These are phyloP conservation scores for Tragelaphus scriptus DNA, from an alignment of 2,113 vertebrate species.

Conservation along the genomic window DNA sequence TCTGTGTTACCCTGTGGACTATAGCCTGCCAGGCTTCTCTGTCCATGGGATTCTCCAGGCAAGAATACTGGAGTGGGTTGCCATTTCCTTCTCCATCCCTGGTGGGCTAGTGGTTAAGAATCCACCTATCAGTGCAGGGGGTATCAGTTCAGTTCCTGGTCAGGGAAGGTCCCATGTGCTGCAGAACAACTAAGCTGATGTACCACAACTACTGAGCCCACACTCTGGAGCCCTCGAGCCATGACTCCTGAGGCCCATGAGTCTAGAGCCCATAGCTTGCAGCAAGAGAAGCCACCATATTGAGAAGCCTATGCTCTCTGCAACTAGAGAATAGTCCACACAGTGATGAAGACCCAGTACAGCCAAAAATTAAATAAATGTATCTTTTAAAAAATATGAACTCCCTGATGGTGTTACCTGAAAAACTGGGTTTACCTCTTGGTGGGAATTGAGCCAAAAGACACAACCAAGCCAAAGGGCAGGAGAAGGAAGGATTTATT, in stretches of 20 bases:
- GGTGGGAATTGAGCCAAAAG: background rate
- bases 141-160: background rate
- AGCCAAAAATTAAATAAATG: background rate
- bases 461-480: background rate
- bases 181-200: background rate
- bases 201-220: background rate
- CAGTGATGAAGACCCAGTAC: background rate
- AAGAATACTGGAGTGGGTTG: background rate
- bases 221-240: background rate
- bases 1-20: background rate
- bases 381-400: background rate
- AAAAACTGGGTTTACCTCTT: background rate
- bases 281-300: background rate
- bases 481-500: background rate
- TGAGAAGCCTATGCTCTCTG: background rate
- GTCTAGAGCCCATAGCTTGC: background rate
- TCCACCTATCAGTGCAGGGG: background rate
- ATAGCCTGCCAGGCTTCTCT: background rate
- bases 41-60: background rate
- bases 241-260: background rate
- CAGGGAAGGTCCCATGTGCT: background rate
- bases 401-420: background rate
- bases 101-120: background rate
- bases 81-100: background rate
- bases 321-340: background rate